These are phyloP conservation scores for Cataglyphis cursor DNA, from an alignment of 2,888 invertebrate genomes.

Conservation along the genomic window DNA sequence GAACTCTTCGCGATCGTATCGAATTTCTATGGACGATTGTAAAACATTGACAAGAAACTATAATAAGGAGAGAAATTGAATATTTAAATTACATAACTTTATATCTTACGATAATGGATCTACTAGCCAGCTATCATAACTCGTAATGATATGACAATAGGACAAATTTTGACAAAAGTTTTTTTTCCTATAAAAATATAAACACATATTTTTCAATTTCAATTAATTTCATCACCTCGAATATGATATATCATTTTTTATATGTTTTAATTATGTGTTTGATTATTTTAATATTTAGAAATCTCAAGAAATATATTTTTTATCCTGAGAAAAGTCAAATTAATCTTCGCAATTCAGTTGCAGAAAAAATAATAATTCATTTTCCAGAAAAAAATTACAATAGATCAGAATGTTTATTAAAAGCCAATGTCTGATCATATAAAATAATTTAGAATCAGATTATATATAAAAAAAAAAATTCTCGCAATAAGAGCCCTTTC, in stretches of 20 bases:
- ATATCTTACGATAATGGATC: conserved; percentile 57
- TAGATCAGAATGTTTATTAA: not conserved
- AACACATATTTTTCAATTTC: not conserved
- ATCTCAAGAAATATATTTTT: not conserved
- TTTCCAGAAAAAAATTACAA: not conserved
- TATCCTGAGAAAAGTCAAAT: not conserved
- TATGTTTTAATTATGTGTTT: not conserved
- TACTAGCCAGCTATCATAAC: conserved; percentile 51
- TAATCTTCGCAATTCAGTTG: not conserved
- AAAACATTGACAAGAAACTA: conserved; percentile 30
- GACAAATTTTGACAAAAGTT: conserved; percentile 55
- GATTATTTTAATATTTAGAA: not conserved
- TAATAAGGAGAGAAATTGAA: conserved; percentile 62
- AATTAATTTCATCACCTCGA: not conserved
- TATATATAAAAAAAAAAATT: conserved; percentile 2
- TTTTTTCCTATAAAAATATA: not conserved
- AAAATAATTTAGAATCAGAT: not conserved
- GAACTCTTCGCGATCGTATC: conserved; percentile 13
- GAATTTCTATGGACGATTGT: conserved; percentile 16
- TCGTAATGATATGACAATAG: conserved; percentile 36
- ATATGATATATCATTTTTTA: not conserved
- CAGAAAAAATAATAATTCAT: not conserved
- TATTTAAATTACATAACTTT: conserved; percentile 64
- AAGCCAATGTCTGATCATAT: not conserved
- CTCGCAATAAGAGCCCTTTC: not conserved